These are phyloP conservation scores for Ataeniobius toweri DNA, from an alignment of 2,797 vertebrate genomes.

Conservation along the genomic window DNA sequence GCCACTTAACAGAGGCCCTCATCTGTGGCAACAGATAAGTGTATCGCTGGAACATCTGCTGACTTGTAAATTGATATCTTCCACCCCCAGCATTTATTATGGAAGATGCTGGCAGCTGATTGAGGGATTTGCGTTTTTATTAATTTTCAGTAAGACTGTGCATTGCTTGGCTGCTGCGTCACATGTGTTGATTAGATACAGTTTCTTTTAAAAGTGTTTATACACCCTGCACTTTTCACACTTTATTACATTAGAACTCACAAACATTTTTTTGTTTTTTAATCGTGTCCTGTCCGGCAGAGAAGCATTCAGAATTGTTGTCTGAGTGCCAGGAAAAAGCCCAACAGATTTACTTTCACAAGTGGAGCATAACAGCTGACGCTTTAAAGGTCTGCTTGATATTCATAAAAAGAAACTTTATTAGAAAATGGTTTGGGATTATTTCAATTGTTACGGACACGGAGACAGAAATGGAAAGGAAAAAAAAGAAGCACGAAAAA, in stretches of 20 bases:
- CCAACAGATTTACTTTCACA: too few species aligned
- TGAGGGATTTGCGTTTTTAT: constrained; percentile 59
- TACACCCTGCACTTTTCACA: neutral
- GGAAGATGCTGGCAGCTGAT: constrained; percentile 68
- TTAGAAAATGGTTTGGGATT: too few species aligned
- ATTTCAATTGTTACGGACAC: too few species aligned
- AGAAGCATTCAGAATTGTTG: too few species aligned
- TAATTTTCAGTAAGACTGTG: constrained; percentile 46
- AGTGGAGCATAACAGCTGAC: too few species aligned
- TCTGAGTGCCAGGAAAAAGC: too few species aligned
- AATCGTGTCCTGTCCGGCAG: too few species aligned
- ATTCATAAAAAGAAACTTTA: too few species aligned
- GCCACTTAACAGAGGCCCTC: constrained; percentile 58
- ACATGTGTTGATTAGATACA: constrained; percentile 24
- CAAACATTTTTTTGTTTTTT: too few species aligned
- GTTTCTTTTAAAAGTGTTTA: constrained; percentile 27
- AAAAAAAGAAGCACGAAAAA: too few species aligned
- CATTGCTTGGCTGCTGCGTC: constrained; percentile 10
- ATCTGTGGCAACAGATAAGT: constrained; percentile 60
- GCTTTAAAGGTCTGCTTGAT: too few species aligned
- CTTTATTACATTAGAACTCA: neutral
- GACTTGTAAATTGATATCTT: constrained; percentile 67
- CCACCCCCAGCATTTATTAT: constrained; percentile 58
- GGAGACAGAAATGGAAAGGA: too few species aligned
- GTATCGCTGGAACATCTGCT: constrained; percentile 68